Conservation (phyloP, 2,888 invertebrate genomes). For the Epiblema foenella region DNA sequence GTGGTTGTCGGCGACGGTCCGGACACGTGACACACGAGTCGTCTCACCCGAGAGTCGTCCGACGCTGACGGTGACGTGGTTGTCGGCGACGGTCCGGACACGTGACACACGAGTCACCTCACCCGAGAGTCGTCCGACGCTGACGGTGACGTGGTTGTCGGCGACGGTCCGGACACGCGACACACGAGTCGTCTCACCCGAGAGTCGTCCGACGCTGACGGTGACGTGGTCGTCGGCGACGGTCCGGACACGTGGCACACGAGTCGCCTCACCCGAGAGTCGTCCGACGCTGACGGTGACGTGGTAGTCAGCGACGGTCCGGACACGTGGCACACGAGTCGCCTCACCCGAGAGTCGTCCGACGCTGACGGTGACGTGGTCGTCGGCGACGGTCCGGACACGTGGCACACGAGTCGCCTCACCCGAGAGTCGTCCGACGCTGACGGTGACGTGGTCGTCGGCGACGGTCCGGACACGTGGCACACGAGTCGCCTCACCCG, state of each 20-base stretch:
- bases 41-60: too few relatives aligned
- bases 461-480: constrained; percentile 69
- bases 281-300: too few relatives aligned
- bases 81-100: too few relatives aligned
- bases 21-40: constrained; percentile 65
- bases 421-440: constrained; percentile 83
- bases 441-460: constrained; percentile 75
- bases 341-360: constrained; percentile 80
- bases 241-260: constrained; percentile 62
- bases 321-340: too few relatives aligned
- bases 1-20: constrained; percentile 75
- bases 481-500: too few relatives aligned
- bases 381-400: constrained; percentile 76
- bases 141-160: constrained; percentile 75
- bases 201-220: constrained; percentile 79
- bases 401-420: constrained; percentile 72
- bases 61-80: too few relatives aligned
- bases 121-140: constrained; percentile 83
- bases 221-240: constrained; percentile 78
- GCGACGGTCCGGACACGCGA: constrained; percentile 77
- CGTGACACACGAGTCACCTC: constrained; percentile 16
- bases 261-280: too few relatives aligned
- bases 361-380: constrained; percentile 74
- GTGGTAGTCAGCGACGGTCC: too few relatives aligned
- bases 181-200: constrained; percentile 68